Conservation (phyloP, 2,888 invertebrate genomes). For the Scaptomyza flava region DNA sequence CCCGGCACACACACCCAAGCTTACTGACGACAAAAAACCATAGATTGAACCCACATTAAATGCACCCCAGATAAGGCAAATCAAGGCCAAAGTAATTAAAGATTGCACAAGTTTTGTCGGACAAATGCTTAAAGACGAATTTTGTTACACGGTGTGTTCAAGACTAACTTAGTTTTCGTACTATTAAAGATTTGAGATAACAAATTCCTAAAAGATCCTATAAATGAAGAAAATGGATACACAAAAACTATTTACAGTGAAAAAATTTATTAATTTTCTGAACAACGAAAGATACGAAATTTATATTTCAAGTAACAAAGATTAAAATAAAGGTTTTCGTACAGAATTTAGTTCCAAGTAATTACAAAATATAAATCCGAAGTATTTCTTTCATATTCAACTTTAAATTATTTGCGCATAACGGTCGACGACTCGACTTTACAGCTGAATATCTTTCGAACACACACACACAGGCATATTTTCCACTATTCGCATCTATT, state of each 20-base stretch:
- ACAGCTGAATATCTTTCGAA: not conserved
- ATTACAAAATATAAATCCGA: conserved; percentile 6
- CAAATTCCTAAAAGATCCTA: not conserved
- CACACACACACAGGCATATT: conserved; percentile 1
- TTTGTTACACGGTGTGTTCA: conserved; percentile 25
- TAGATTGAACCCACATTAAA: conserved; percentile 15
- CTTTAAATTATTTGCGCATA: conserved; percentile 5
- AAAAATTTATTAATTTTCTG: too few species aligned
- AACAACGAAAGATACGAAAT: too few species aligned
- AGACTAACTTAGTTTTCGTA: too few species aligned
- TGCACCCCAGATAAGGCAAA: conserved; percentile 22
- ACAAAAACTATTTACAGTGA: too few species aligned
- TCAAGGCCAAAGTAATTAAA: conserved; percentile 61
- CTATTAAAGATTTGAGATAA: too few species aligned
- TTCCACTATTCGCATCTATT: conserved; percentile 20
- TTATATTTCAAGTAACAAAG: not conserved
- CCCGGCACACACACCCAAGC: conserved; percentile 17
- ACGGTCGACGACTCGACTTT: not conserved
- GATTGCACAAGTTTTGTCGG: conserved; percentile 46
- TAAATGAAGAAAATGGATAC: too few species aligned
- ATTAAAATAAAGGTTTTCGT: not conserved
- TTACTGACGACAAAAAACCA: conserved; percentile 19
- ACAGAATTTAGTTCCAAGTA: not conserved
- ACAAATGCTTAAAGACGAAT: conserved; percentile 8
- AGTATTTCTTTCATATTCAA: not conserved